Evolutionary conservation across 2,113 vertebrate species (phyloP).

Genomic region (Heterochromis multidens): DNA sequence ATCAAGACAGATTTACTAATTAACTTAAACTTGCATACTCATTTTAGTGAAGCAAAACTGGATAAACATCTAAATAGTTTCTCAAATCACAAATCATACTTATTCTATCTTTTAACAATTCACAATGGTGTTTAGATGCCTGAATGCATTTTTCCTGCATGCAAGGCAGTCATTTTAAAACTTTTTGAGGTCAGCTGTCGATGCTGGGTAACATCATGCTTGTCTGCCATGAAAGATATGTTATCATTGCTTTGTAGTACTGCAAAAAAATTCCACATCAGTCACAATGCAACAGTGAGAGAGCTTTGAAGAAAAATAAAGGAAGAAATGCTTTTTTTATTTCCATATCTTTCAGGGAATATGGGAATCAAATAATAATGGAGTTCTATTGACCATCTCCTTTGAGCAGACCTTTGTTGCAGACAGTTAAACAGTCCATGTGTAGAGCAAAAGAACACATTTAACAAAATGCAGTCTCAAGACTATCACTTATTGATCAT

Average conservation of each 20-base stretch:
- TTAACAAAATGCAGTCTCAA: no score
- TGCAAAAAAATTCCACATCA: not conserved
- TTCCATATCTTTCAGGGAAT: not conserved
- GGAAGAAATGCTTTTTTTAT: not conserved
- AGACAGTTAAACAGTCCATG: not conserved
- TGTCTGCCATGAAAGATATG: slow-evolving; percentile 3
- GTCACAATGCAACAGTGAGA: not conserved
- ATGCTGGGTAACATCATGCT: not conserved
- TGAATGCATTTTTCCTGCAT: not conserved
- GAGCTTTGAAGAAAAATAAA: not conserved
- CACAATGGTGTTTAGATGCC: not conserved
- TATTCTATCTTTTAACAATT: not conserved
- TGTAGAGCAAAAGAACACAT: not conserved
- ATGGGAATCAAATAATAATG: not conserved
- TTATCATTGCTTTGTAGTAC: not conserved
- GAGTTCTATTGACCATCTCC: not conserved
- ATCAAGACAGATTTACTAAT: not conserved
- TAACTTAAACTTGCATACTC: not conserved
- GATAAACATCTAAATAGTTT: not conserved
- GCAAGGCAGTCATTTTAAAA: not conserved
- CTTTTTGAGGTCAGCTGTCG: not conserved
- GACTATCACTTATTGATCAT: no score
- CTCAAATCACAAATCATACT: not conserved
- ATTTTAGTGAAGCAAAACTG: not conserved
- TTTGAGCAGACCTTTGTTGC: not conserved